Percentiles rank a stretch among this genome's conserved stretches.
phyloP scores from a whole-genome alignment of 2,888 invertebrate species.

The Hartigia nigra region DNA sequence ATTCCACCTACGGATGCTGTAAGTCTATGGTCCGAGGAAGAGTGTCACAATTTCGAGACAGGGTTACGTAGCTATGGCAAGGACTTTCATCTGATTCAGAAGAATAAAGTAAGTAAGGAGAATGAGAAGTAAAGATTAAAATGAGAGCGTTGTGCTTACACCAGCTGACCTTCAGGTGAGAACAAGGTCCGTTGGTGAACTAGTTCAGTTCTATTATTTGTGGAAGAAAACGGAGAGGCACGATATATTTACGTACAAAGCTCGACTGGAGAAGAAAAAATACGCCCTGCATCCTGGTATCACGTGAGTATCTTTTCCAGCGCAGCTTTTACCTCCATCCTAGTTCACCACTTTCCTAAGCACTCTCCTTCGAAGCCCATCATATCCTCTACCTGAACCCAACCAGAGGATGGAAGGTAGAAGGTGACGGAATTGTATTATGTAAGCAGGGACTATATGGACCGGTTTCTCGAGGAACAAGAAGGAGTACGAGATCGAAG shows the following conservation, averaged over 20 bases:
- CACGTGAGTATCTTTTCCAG: slow-evolving; percentile 71
- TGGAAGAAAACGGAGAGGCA: slow-evolving; percentile 99
- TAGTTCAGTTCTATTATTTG: slow-evolving; percentile 95
- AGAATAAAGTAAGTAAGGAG: slow-evolving; percentile 78
- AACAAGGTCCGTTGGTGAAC: slow-evolving; percentile 93
- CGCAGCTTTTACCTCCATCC: not conserved
- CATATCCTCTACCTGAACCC: slow-evolving; percentile 2
- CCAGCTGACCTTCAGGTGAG: slow-evolving; percentile 71
- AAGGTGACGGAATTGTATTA: slow-evolving; percentile 6
- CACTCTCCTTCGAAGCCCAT: not conserved
- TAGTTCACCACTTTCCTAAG: not conserved
- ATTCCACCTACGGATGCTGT: slow-evolving; percentile 78
- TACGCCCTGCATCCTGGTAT: slow-evolving; percentile 92
- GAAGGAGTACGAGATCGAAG: slow-evolving; percentile 76
- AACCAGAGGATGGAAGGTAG: not conserved
- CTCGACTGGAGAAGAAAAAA: slow-evolving; percentile 90
- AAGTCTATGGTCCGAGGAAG: slow-evolving; percentile 96
- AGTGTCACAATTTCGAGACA: slow-evolving; percentile 96
- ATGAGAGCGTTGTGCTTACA: not conserved
- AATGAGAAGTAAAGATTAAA: not conserved
- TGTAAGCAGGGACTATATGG: slow-evolving; percentile 84
- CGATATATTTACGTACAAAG: slow-evolving; percentile 90
- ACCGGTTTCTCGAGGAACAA: slow-evolving; percentile 89
- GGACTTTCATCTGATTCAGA: slow-evolving; percentile 94
- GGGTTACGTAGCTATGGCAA: slow-evolving; percentile 94